Base-by-base conservation (phyloP, 2,797 vertebrate genomes). In the Cyclopterus lumpus region DNA sequence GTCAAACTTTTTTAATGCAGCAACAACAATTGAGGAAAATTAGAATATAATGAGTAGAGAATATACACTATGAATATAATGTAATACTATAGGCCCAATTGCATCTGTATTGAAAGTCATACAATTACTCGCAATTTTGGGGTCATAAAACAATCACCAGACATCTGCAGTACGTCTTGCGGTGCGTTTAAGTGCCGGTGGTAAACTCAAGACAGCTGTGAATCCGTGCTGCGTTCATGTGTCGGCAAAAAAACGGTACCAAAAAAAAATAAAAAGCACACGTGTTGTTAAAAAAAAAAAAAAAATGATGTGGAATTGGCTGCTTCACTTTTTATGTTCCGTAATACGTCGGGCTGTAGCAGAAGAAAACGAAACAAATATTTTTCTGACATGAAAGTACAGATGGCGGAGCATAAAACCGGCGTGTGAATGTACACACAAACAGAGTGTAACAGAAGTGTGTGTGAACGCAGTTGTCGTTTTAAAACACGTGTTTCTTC, bases 391-490 rank as follows among this genome's bases (percentile, higher is more conserved):
- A 54, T 55, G 2, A 49, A 53, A 54, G 42, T 10, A 4, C 14
- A 60, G 59, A 40, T 26, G 26, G 26, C n/a, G 8, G 10, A 38
- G 61, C 55, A 49, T 59, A 4, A 11, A 54, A n/a, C 12, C n/a
- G 15, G 6, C 8, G 24, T 24, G 15, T 18, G 36, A 57, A 63
- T 11, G 48, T n/a, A 59, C 20, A 48, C 40, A 44, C 55, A 28
- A 49, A 40, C n/a, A 53, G 73, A 58, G 26, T 20, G 26, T 20
- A 14, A 24, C 12, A 72, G 6, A 46, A 51, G 11, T 40, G 26
- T 15, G 22, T 8, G 26, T 28, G n/a, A n/a, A n/a, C n/a, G n/a
- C n/a, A n/a, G n/a, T n/a, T n/a, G 46, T 67, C 55, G 53, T 82
- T 11, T 51, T 49, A n/a, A n/a, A 58, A 51, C 30, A 28, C 28